Base-by-base conservation (phyloP, 1,140 invertebrate species). In the Polypedilum pembai region DNA sequence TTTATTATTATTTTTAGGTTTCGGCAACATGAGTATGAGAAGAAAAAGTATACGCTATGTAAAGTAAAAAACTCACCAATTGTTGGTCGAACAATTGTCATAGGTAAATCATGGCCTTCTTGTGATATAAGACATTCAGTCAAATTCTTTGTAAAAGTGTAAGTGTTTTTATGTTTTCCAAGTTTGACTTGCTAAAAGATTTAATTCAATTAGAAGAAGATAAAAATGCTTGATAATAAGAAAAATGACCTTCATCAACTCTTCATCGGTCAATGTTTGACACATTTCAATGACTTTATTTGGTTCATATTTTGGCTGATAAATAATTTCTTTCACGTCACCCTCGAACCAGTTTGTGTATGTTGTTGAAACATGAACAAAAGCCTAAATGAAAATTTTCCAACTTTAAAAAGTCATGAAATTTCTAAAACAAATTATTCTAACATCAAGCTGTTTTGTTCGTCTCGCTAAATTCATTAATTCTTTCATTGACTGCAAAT, bases 41-140 rank as follows among this genome's bases (percentile, higher is more conserved):
- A n/a, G n/a, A n/a, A n/a, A n/a, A n/a, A n/a, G n/a, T n/a, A n/a
- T n/a, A n/a, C n/a, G n/a, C n/a, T n/a, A n/a, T n/a, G n/a, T n/a
- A n/a, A n/a, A n/a, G n/a, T n/a, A 80, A 95, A 93, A 56, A 92
- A 88, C 93, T 93, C 95, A 56, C 90, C 90, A 8, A 89, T 88
- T 15, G 87, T 86, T 1, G 89, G 89, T 75, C 89, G 82, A 77
- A 89, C 87, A 74, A 90, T 87, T 21, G 85, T 87, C n/a, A 89
- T 78, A 0, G 93, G 93, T 18, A 96, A 77, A 56, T 83, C 83
- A 10, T 82, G 82, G 21, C 84, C 81, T 74, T 87, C 85, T 41
- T 85, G 78, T 74, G 82, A 82, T 0, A 92, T 74, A 8, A 90
- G 81, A 73, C 86, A 84, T 79, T 93, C 91, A 0, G 90, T 87